Evolutionary conservation across 1,140 invertebrate species (phyloP).

Genomic region (Armadillidium nasatum): DNA sequence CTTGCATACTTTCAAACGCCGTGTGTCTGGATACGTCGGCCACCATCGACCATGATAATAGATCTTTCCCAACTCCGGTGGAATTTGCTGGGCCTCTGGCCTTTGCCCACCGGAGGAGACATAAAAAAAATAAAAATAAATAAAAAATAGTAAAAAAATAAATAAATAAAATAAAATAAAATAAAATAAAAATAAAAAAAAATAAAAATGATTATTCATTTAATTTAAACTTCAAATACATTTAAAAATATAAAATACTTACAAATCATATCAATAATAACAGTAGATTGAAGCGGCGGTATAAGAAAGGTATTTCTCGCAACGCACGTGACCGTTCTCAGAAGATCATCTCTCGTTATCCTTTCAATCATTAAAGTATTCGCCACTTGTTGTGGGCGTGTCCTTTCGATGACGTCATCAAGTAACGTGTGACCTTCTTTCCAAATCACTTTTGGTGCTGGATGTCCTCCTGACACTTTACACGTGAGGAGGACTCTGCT

Average conservation of each 20-base stretch:
- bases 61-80: too few relatives aligned
- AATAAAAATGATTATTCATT: too few relatives aligned
- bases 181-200: too few relatives aligned
- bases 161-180: too few relatives aligned
- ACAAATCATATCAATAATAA: conserved; percentile 3
- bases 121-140: too few relatives aligned
- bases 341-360: neutral
- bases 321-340: neutral
- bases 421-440: neutral
- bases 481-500: neutral
- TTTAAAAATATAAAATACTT: neutral
- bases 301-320: neutral
- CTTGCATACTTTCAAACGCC: too few relatives aligned
- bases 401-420: neutral
- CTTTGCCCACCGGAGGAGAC: too few relatives aligned
- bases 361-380: conserved; percentile 1
- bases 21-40: too few relatives aligned
- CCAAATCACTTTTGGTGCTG: neutral
- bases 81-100: too few relatives aligned
- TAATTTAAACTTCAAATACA: too few relatives aligned
- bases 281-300: neutral
- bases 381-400: neutral
- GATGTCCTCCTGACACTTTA: neutral
- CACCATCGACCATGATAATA: too few relatives aligned
- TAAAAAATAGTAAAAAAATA: too few relatives aligned